Base-by-base conservation (phyloP, 2,888 invertebrate species). In the Trichopoda pennipes region DNA sequence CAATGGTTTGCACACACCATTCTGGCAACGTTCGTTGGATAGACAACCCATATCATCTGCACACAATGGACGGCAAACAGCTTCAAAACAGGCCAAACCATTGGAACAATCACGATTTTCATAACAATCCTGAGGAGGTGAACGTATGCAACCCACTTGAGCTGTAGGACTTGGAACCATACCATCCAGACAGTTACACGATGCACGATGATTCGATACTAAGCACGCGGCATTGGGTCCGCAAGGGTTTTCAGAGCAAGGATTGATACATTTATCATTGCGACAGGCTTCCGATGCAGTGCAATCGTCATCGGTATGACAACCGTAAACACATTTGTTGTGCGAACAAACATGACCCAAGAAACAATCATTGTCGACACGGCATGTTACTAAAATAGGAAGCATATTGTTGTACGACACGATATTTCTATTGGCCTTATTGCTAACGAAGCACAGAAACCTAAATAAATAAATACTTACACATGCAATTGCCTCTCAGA, bases 331-430 rank as follows among this genome's bases (percentile, higher is more conserved):
- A 88, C 97, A 97, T 92, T 95, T 95, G 87, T 96, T 96, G 87
- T 94, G 94, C 75, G 97, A 91, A 88, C 98, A 98, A 85, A 97
- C 96, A 87, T 97, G 97, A 0, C 97, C 97, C 78, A 97, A 92
- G 93, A 97, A 97, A 87, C 97, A 98, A 87, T 98, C 97, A 87
- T 97, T 96, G 89, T 97, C 97, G 1, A 97, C 94, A 61, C 97
- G 94, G 88, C 98, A 98, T 3, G 97, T 97, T 77, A 97, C 94
- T 94, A 90, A 49, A 56, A 42, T 83, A 12, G 35, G 42, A 78
- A 53, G 42, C 12, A 58, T 9, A 80, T 63, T 44, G 38, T 68
- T 28, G 72, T 17, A 47, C 19, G 49, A 23, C 19, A 47, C 32
- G 28, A 75, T 28, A 55, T 47, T 56, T 58, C 28, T 8, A 60